phyloP scores from a whole-genome alignment of 2,113 vertebrate species.

The Lates calcarifer region DNA sequence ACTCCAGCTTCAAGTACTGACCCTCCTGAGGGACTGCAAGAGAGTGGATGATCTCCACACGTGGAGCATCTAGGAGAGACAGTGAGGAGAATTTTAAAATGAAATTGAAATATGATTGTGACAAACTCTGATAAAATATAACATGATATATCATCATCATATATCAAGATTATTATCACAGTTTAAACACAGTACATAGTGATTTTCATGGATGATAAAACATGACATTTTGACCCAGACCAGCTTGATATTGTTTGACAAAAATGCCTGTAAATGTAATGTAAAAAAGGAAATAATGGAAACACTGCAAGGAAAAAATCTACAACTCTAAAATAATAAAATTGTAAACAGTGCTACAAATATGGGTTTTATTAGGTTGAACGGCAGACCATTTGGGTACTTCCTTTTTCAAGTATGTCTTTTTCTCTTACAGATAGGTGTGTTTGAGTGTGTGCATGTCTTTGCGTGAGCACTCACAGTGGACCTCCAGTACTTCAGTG shows the following conservation, averaged over 20 bases:
- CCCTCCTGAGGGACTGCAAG: slow-evolving; percentile 94
- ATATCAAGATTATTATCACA: not conserved
- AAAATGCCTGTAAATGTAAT: not conserved
- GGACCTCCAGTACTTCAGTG: slow-evolving; percentile 96
- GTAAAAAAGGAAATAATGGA: not conserved
- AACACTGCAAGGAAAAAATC: not conserved
- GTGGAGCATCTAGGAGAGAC: slow-evolving; percentile 91
- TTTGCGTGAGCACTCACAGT: slow-evolving; percentile 90
- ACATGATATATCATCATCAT: not conserved
- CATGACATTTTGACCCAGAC: not conserved
- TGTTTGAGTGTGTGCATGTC: slow-evolving; percentile 6
- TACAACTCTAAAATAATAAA: not conserved
- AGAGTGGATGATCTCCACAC: slow-evolving; percentile 93
- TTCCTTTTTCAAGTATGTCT: not conserved
- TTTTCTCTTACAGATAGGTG: slow-evolving; percentile 11
- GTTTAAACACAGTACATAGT: not conserved
- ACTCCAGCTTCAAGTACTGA: slow-evolving; percentile 95
- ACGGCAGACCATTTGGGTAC: not conserved
- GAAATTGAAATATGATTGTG: not conserved
- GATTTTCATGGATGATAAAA: not conserved
- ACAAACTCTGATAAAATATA: not conserved
- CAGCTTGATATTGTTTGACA: not conserved
- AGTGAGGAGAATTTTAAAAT: slow-evolving; percentile 30
- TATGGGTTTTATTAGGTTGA: not conserved
- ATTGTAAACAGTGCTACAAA: not conserved